These are phyloP conservation scores for Cheiracanthium punctorium DNA, from an alignment of 2,888 invertebrate genomes.

Conservation along the genomic window DNA sequence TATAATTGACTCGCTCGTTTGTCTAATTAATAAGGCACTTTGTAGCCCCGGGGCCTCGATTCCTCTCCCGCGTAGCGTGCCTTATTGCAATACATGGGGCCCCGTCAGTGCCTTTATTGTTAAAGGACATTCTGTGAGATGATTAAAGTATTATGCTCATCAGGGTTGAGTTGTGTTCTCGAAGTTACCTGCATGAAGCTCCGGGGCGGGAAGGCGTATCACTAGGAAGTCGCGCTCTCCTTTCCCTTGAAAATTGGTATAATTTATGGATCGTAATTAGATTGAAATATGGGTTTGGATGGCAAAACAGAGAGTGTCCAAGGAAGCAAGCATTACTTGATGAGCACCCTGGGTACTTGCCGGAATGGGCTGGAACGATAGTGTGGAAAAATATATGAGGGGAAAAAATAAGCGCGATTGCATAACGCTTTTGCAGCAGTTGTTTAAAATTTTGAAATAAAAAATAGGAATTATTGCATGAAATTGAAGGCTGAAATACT, in stretches of 20 bases:
- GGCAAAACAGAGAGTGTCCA: not conserved
- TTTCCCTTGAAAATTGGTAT: not conserved
- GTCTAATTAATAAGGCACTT: conserved; percentile 67
- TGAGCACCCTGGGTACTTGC: no score
- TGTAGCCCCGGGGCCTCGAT: conserved; percentile 27
- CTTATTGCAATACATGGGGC: conserved; percentile 38
- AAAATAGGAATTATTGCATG: no score
- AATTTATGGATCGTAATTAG: conserved; percentile 13
- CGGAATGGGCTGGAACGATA: no score
- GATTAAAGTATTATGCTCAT: conserved; percentile 47
- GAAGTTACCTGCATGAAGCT: not conserved
- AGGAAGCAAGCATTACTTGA: no score
- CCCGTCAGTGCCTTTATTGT: conserved; percentile 25
- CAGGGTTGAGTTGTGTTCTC: not conserved
- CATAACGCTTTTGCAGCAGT: no score
- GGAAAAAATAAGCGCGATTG: no score
- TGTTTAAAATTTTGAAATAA: no score
- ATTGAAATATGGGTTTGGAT: conserved; percentile 1
- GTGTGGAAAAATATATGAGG: no score
- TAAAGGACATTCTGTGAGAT: conserved; percentile 54
- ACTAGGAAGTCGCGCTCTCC: not conserved
- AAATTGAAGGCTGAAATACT: no score
- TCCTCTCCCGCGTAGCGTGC: conserved; percentile 18
- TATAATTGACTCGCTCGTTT: conserved; percentile 58
- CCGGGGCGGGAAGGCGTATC: not conserved